Conservation (phyloP, 2,888 invertebrate genomes). For the Mylabris sibirica region DNA sequence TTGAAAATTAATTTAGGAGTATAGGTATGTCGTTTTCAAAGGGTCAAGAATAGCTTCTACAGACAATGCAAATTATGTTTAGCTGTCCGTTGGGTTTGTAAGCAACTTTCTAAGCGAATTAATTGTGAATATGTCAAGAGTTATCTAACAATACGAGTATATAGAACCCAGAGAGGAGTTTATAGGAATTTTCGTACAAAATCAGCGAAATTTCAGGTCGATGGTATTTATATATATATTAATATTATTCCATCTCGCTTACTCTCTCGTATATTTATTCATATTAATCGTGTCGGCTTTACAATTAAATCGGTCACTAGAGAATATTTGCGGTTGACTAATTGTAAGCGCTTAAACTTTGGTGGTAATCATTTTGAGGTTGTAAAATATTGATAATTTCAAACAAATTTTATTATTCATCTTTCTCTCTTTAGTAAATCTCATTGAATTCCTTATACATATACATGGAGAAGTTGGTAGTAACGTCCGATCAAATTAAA, state of each 20-base stretch:
- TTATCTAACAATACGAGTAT: conserved; percentile 35
- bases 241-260: background rate
- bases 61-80: conserved; percentile 44
- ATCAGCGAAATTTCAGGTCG: conserved; percentile 9
- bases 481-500: background rate
- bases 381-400: background rate
- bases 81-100: conserved; percentile 42
- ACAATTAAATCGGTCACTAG: conserved; percentile 11
- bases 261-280: background rate
- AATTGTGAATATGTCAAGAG: conserved; percentile 48
- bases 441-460: background rate
- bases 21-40: background rate
- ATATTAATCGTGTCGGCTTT: background rate
- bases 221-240: background rate
- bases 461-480: background rate
- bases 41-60: conserved; percentile 22
- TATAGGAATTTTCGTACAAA: conserved; percentile 1
- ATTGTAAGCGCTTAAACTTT: conserved; percentile 4
- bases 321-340: conserved; percentile 12
- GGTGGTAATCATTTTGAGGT: background rate
- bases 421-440: background rate
- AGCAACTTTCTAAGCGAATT: conserved; percentile 46
- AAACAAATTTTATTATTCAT: background rate
- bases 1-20: background rate
- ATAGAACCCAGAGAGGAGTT: background rate